Evolutionary conservation across 1,140 invertebrate genomes (phyloP).

Genomic region (Drosophila malerkotliana): DNA sequence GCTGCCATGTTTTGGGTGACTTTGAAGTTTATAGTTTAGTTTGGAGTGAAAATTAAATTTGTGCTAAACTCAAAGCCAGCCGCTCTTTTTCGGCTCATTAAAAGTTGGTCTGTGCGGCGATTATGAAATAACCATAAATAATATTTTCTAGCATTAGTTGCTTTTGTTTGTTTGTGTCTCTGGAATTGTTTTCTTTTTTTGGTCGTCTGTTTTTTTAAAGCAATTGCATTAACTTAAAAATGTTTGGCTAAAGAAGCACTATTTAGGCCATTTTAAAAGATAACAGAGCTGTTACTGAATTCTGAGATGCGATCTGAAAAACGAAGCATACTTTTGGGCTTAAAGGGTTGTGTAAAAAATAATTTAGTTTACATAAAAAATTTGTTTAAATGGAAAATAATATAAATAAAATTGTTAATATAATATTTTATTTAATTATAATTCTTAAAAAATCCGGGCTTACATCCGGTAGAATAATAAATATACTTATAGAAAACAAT

Average conservation of each 20-base stretch:
- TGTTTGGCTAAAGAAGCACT: constrained; percentile 7
- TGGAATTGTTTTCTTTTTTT: background rate
- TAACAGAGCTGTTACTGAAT: constrained; percentile 4
- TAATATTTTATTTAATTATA: too few relatives aligned
- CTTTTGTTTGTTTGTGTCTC: background rate
- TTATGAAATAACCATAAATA: constrained; percentile 26
- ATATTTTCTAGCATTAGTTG: constrained; percentile 46
- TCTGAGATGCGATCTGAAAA: background rate
- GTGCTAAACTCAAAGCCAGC: constrained; percentile 48
- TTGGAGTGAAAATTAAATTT: constrained; percentile 70
- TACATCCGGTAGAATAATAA: background rate
- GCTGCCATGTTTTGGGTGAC: background rate
- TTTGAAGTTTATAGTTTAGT: constrained; percentile 42
- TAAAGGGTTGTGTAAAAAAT: background rate
- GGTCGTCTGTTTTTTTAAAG: constrained; percentile 5
- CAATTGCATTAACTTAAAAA: constrained; percentile 42
- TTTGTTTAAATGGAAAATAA: background rate
- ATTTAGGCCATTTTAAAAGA: background rate
- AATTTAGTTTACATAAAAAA: background rate
- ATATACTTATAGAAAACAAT: background rate
- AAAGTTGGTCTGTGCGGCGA: constrained; percentile 61
- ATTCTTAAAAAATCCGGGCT: too few relatives aligned
- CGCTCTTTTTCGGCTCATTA: constrained; percentile 49
- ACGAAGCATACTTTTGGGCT: constrained; percentile 13
- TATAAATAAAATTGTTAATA: background rate